Evolutionary conservation across 37 sponge, comb jelly and placozoan species (phyloP), one percentile per base, ranked within the genome.

Genomic region (Axinella damicornis): DNA sequence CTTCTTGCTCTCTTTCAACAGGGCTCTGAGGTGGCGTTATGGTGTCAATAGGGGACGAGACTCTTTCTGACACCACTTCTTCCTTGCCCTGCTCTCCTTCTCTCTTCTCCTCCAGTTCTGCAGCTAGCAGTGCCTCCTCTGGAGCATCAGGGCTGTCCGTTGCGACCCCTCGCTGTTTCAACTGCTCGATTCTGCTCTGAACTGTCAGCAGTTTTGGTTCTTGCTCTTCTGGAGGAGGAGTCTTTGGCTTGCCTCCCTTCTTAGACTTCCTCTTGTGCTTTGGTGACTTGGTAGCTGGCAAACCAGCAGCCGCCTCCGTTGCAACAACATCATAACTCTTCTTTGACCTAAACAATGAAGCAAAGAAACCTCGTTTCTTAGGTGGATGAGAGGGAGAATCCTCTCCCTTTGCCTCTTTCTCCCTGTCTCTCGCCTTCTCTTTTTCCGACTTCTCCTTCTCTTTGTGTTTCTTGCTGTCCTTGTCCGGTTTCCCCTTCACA

Each of bases 131-230:
- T n/a, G 22, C 70, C 0, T 28, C 72, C 57, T 64, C 53, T 27
- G 63, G 1, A 2, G 31, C 58, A 12, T 75, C 76, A 2, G 32
- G n/a, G 22, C 71, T 64, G 34, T 69, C 81, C 12, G 59, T 81
- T 20, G 21, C 46, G 5, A 73, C 36, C 22, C 83, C 83, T 12
- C 21, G 41, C 64, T 82, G 62, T 25, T 72, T 82, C 24, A 82
- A 61, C n/a, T 46, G 56, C 62, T 69, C 69, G 0, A 69, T 80
- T 17, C 72, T 71, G 1, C 54, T 4, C 63, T 62, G n/a, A 19
- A 82, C 53, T 59, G 76, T 15, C 54, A 28, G 54, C 59, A 30
- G 59, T 2, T 72, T 38, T 21, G 22, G 19, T 21, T 33, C 58
- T 0, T 61, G 14, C 16, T 16, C 61, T 31, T 32, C 4, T 19